Base-by-base conservation (phyloP, 2,797 vertebrate genomes). In the Peromyscus nudipes region DNA sequence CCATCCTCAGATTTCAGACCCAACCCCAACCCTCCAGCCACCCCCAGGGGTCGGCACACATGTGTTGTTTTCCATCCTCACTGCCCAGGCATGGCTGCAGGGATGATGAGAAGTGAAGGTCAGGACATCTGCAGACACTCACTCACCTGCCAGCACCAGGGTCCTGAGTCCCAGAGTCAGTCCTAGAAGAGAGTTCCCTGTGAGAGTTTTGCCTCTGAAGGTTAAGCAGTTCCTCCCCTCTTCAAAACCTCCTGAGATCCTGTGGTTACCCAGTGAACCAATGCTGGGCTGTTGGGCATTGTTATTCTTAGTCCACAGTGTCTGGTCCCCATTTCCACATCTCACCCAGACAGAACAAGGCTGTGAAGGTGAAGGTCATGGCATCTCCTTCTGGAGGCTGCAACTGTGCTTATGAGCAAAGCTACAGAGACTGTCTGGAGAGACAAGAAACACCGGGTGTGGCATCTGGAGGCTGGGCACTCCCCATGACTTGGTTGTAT, bases 111-210 rank as follows among this genome's bases (percentile, higher is more conserved):
- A 64, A 11, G 37, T 19, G 16, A 16, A 27, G 16, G 27, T 62
- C 57, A 62, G 57, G n/a, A 29, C 13, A 14, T 0, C 43, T 57
- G 19, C 11, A 43, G 4, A 65, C 71, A 27, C 77, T 4, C n/a
- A 21, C n/a, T 71, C 67, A 71, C 67, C 67, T 71, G 16, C 7
- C 46, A 84, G 64, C 12, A 4, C 57, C 6, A 0, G 3, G 31
- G 21, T 92, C 82, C 81, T 21, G 6, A 34, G 5, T 10, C 4
- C 71, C 71, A 92, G 43, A 71, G 21, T 92, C 57, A 92, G 64
- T 19, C 81, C 94, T 96, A 80, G 46, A 90, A 92, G 89, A 97
- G 69, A 92, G 77, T 25, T 37, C 4, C 29, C 40, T 29, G 64
- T 96, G 43, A 97, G 93, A 55, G n/a, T 0, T 19, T 40, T 27